Base-by-base conservation (phyloP, 23 tunicate species). In the Halocynthia aurantium region DNA sequence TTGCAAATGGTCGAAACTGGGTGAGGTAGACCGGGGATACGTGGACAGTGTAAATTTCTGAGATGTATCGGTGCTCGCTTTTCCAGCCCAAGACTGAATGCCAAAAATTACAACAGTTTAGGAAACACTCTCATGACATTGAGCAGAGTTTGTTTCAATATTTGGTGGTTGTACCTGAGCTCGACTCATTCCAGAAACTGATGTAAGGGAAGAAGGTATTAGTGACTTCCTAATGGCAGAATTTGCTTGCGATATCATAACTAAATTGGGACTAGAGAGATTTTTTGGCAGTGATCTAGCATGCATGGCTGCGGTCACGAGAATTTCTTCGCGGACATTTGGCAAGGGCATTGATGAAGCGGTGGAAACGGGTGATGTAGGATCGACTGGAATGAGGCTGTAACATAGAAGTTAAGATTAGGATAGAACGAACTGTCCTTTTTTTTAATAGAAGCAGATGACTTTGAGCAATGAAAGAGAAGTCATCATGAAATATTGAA, bases 21-120 rank as follows among this genome's bases (percentile, higher is more conserved):
- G 78, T 15, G 78, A 64, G 18, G 78, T 74, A 65, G 22, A 20
- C 19, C 49, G 70, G 0, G 70, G 22, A 18, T 74, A 74, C 11
- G 62, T 55, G n/a, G 60, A 53, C 12, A 74, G 78, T 5, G 64
- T 17, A 0, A 56, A 51, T 6, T 49, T 74, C 13, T 74, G 55
- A 49, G 13, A 20, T 50, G 78, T 19, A 11, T 52, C 13, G 8
- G 9, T 6, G 17, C 2, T 15, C 31, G 49, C 70, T 20, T 49
- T 49, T 4, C 78, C 78, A 8, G 64, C 93, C 98, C 98, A 92
- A 5, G 98, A 86, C 98, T 92, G 61, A 12, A 83, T 61, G 72
- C 9, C 22, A 67, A 67, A 21, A 15, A 17, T 67, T 19, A 31
- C 44, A 31, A 31, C 64, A 60, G 64, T 60, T 15, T 4, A 60